A percentile compares a stretch with the other conserved stretches of the same genome.
Conservation (phyloP, 2,113 vertebrate genomes). For the Macroglossus sobrinus region DNA sequence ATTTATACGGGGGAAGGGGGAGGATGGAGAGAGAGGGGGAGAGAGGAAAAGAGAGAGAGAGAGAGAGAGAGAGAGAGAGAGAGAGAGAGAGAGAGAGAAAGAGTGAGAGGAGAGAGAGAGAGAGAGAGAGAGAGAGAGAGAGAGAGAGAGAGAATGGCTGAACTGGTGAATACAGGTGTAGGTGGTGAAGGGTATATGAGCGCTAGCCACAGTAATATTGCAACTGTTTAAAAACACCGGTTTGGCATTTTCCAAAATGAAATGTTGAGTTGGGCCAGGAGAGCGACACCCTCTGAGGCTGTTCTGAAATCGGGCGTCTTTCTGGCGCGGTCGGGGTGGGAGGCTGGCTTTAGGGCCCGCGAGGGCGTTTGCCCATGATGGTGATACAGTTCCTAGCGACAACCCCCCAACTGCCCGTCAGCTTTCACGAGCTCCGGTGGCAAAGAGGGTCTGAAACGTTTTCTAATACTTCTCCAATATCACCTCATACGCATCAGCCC, state of each 20-base stretch:
- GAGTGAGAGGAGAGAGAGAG: too few relatives aligned
- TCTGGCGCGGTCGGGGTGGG: not conserved
- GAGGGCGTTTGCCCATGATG: accelerated
- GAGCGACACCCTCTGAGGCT: not conserved
- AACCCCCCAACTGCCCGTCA: not conserved
- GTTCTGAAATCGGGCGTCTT: not conserved
- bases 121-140: too few relatives aligned
- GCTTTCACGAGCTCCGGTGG: not conserved
- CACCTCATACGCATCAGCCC: not conserved
- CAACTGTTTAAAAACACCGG: not conserved
- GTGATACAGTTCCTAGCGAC: accelerated
- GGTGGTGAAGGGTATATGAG: not conserved
- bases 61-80: too few relatives aligned
- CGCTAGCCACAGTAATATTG: not conserved
- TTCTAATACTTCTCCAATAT: not conserved
- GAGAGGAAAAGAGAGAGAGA: accelerated
- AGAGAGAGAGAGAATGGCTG: too few relatives aligned
- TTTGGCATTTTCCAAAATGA: not conserved
- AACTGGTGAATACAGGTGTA: not conserved
- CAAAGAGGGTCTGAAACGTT: not conserved
- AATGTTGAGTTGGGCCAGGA: not conserved
- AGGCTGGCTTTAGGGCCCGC: not conserved
- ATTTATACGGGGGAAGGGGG: not conserved
- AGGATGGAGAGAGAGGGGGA: accelerated
- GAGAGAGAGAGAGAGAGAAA: too few relatives aligned